Base-by-base conservation (phyloP, 1,140 invertebrate genomes). In the Pararge aegeria region DNA sequence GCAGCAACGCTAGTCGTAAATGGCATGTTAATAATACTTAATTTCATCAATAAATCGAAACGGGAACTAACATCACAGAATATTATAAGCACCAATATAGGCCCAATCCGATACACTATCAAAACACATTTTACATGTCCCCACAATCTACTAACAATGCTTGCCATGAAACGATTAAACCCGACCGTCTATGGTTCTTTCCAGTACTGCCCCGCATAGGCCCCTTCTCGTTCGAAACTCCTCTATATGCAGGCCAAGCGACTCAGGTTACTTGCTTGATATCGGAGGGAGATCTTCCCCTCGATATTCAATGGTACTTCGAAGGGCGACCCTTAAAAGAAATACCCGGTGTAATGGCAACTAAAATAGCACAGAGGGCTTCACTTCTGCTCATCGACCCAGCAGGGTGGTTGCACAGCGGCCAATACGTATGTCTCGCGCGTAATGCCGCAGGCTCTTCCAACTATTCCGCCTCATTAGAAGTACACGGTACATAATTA, bases 381-480 rank as follows among this genome's bases (percentile, higher is more conserved):
- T 95, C 94, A 68, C 92, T 95, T 42, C 83, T 93, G 50, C 90
- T 91, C 59, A 93, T 93, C 70, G 92, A 92, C 67, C 87, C 93
- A 94, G 66, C 96, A 94, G 97, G 90, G 94, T 98, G 63, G 97
- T 98, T 84, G 94, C 96, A 78, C 95, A 97, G 90, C 81, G 90
- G 72, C 81, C 94, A 95, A 51, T 98, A 98, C 90, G 94, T 96
- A 68, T 99, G 97, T 91, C 90, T 97, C 56, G 97, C 97, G 34
- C 93, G 94, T 70, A 98, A 98, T 87, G 92, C 94, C 53, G 95
- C 97, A 68, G 97, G 97, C 67, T 95, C 94, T 4, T 96, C 98
- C 80, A 94, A 97, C 76, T 98, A 91, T 78, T 90, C 90, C 30
- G 90, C 93, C 64, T 87, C 90, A 66, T 80, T 94, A 64, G 89